Evolutionary conservation across 2,113 vertebrate genomes (phyloP), one percentile per base, ranked within the genome.

Genomic region (Prionailurus viverrinus): DNA sequence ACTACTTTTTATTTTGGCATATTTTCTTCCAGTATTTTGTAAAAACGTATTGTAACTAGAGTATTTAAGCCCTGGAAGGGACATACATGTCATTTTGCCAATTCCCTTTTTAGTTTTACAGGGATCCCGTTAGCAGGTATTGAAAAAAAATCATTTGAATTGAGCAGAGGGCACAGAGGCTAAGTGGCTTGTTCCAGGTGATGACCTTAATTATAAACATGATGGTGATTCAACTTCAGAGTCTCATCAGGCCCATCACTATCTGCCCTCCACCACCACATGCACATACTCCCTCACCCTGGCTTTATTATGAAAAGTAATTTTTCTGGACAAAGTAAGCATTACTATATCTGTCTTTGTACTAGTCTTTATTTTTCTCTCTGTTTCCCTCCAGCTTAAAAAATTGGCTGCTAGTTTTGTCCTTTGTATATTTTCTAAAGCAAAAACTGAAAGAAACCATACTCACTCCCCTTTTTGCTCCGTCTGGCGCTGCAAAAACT

Each of bases 371-470:
- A 6, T 89, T 96, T 88, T 96, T 41, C 25, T 85, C 48, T 79
- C 81, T 83, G 4, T 87, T 90, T 80, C 65, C 8, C 66, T 91
- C 1, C 89, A 74, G 13, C 66, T 85, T 94, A 68, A 95, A 95
- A 83, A 82, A 68, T 39, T 76, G 8, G 21, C 45, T 45, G 10
- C 23, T 83, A 5, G 6, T 55, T 93, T 89, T 97, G 18, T 69
- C 29, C 36, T 86, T 85, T 73, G 29, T 18, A 31, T 94, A 31
- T 82, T 87, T 80, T 92, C 74, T 96, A 53, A 95, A 76, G 66
- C 13, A 87, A 80, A 95, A 93, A 4, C 25, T 45, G 12, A 63
- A 89, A 76, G 58, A 89, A 76, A 33, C n/a, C 8, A 45, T n/a
- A 6, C 48, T 33, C 11, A n/a, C 7, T 82, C 7, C 31, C 1